Conservation (phyloP, 2,797 vertebrate genomes). For the Rhinatrema bivittatum region DNA sequence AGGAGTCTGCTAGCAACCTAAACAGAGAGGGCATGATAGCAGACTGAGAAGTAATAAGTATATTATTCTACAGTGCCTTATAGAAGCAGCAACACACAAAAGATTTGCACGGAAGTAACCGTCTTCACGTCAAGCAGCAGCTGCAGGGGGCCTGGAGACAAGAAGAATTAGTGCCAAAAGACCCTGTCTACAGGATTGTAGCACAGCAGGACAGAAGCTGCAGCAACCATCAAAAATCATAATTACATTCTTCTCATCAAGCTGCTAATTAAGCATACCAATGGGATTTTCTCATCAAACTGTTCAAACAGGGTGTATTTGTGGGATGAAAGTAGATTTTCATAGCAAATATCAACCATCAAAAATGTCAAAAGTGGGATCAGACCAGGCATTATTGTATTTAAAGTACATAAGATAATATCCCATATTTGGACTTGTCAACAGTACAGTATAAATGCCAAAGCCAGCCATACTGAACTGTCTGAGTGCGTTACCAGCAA, state of each 20-base stretch:
- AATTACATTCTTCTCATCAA: slow-evolving; percentile 16
- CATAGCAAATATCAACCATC: slow-evolving; percentile 16
- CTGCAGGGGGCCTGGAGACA: slow-evolving; percentile 1
- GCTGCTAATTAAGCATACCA: slow-evolving; percentile 13
- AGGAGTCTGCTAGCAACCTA: no score
- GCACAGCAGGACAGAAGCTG: slow-evolving; percentile 6
- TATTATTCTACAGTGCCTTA: no score
- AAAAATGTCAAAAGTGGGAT: slow-evolving; percentile 13
- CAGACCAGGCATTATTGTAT: slow-evolving; percentile 1
- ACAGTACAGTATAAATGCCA: no score
- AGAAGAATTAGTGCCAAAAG: slow-evolving; percentile 5
- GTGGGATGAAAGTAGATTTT: slow-evolving; percentile 10
- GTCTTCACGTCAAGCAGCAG: no score
- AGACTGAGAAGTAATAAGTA: no score
- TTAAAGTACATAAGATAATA: no score
- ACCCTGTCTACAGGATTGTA: slow-evolving; percentile 6
- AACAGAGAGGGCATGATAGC: no score
- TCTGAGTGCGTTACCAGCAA: no score
- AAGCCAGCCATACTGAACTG: no score
- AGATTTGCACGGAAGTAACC: no score
- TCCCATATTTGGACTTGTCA: no score
- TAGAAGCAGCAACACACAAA: no score
- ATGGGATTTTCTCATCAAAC: slow-evolving; percentile 14
- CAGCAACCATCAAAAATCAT: slow-evolving; percentile 17
- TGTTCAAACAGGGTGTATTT: slow-evolving; percentile 7